Evolutionary conservation across 1,140 invertebrate genomes (phyloP).

Genomic region (Archegozetes longisetosus): DNA sequence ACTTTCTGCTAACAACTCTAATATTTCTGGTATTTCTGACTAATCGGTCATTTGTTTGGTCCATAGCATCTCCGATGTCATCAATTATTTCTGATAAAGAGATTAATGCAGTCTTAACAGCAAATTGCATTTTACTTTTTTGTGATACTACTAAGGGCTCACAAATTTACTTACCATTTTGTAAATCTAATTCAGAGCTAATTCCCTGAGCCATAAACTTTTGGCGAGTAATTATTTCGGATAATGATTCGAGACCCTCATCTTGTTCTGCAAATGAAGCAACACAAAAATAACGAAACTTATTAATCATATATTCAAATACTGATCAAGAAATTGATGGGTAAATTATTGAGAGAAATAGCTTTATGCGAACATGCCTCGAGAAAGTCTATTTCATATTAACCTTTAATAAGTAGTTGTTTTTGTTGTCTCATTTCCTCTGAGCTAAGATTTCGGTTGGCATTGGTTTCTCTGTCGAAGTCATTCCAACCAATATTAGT

Average conservation of each 20-base stretch:
- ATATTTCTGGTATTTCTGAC: slow-evolving; percentile 31
- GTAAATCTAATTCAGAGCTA: slow-evolving; percentile 30
- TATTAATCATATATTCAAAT: no score
- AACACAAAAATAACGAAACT: no score
- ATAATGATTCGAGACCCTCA: slow-evolving; percentile 30
- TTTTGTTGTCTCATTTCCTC: slow-evolving; percentile 27
- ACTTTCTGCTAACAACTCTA: slow-evolving; percentile 29
- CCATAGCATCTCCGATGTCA: slow-evolving; percentile 30
- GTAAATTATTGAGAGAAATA: no score
- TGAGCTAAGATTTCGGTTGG: slow-evolving; percentile 23
- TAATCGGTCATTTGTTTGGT: slow-evolving; percentile 26
- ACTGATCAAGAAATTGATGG: no score
- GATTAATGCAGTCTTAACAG: neutral
- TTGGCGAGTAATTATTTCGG: slow-evolving; percentile 29
- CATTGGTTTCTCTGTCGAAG: slow-evolving; percentile 23
- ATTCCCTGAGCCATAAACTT: slow-evolving; percentile 34
- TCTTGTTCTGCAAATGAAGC: slow-evolving; percentile 30
- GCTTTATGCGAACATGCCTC: no score
- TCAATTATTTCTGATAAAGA: slow-evolving; percentile 30
- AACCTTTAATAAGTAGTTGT: slow-evolving; percentile 23
- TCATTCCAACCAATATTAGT: neutral
- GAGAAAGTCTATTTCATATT: no score
- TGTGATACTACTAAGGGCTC: no score
- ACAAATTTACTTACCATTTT: slow-evolving; percentile 28
- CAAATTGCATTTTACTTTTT: no score